Base-by-base conservation (phyloP, 2,797 vertebrate species). In the Chaunax sp. region DNA sequence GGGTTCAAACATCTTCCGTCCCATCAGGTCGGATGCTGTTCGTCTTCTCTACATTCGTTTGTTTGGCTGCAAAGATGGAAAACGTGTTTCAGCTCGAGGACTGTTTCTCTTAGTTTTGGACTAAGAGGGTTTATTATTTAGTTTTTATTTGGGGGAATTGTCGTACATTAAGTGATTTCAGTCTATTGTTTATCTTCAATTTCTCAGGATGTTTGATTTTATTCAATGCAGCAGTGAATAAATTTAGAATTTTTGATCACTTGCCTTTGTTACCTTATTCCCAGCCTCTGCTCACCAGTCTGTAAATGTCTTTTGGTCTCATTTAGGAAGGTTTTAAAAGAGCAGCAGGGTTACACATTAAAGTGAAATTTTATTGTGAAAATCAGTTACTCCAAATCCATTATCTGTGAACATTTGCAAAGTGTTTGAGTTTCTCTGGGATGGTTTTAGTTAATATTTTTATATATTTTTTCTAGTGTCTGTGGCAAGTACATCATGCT, bases 401-500 rank as follows among this genome's bases (percentile, higher is more conserved):
- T 10, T 2, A 47, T 44, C n/a, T 71, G 35, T 73, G 38, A 44
- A 54, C 35, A 23, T 65, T 49, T 54, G 37, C 26, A 6, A 38
- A 11, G 28, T 20, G 10, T 66, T 45, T 52, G 5, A 20, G 23
- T 56, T 70, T 51, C 33, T 64, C 6, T 53, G 14, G 9, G n/a
- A 45, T 5, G 4, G 16, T 81, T 63, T 64, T 50, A 30, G 6
- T 73, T 40, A 4, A 15, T 16, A 15, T 14, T 40, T 40, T 40
- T 40, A n/a, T 19, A n/a, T 43, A 3, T 7, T 76, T 71, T 82
- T 77, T 82, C 16, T 78, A 43, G 23, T 46, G 45, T 41, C 25
- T 68, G n/a, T 33, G 19, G 30, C 44, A 56, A 63, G 11, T 35
- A 6, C 41, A 51, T 66, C 18, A 13, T 66, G 54, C 28, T 26